phyloP scores from a whole-genome alignment of 2,797 vertebrate species.

The Alca torda region DNA sequence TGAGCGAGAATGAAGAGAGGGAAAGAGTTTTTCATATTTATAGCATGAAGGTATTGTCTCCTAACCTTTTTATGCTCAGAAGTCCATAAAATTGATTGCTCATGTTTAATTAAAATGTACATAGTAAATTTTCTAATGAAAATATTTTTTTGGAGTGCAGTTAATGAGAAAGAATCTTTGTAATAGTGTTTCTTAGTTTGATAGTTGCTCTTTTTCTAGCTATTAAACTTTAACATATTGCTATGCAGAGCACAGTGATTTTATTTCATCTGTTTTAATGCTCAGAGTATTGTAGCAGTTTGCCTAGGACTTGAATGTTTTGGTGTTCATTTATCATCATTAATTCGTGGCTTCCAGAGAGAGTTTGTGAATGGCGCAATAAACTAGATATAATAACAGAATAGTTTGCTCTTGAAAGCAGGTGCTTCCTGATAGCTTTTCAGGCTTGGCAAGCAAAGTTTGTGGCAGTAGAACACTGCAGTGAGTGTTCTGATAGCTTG shows the following conservation, averaged over 20 bases:
- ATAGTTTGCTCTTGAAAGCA: conserved; percentile 34
- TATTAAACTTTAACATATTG: conserved; percentile 44
- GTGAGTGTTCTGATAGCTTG: background rate
- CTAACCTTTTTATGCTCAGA: background rate
- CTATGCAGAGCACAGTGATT: conserved; percentile 1
- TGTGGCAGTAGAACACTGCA: background rate
- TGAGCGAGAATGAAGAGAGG: background rate
- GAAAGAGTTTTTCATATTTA: background rate
- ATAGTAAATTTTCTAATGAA: conserved; percentile 44
- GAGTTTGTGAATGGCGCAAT: conserved; percentile 11
- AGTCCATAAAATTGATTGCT: conserved; percentile 17
- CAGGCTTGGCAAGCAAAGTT: background rate
- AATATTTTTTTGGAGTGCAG: conserved; percentile 24
- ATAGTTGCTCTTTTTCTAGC: conserved; percentile 5
- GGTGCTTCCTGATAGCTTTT: conserved; percentile 9
- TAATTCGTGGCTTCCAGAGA: conserved; percentile 55
- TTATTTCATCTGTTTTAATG: background rate
- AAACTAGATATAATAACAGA: conserved; percentile 45
- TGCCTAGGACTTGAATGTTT: conserved; percentile 21
- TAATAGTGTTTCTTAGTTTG: conserved; percentile 26
- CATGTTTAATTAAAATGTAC: conserved; percentile 49
- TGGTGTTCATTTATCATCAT: conserved; percentile 47
- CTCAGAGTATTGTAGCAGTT: conserved; percentile 1
- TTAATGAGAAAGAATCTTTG: conserved; percentile 48
- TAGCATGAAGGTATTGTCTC: background rate